Evolutionary conservation across 2,113 vertebrate species (phyloP), one percentile per base, ranked within the genome.

Genomic region (Tauraco erythrolophus): DNA sequence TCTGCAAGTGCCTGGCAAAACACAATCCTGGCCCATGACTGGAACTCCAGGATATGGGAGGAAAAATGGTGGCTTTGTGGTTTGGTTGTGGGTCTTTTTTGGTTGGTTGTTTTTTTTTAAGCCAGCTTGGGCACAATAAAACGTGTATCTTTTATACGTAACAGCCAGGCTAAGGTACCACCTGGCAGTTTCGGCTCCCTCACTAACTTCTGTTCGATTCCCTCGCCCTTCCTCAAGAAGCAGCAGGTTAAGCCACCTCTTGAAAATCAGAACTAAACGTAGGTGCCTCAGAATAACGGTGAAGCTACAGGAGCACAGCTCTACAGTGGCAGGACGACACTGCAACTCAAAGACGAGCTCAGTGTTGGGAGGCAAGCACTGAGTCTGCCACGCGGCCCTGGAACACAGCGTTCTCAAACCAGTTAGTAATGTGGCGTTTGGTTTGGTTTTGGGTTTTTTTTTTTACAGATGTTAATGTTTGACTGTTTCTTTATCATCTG

Each of bases 1-100:
- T 25, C 66, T 54, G 19, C 39, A 33, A 5, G 60, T n/a, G 27
- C 35, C 35, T 39, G 57, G 78, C 28, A 80, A 43, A 80, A 28
- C 45, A 18, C 0, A 1, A 11, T 22, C 54, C 81, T 2, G 2
- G 33, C 10, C n/a, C 17, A 3, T 1, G 27, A 27, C 45, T 27
- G 14, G 27, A 74, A 24, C 5, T 1, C 25, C 18, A 14, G 15
- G 30, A 30, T 46, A 11, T 0, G 4, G 21, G 13, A 1, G 1
- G 5, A 22, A 16, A 12, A 43, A 35, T 46, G 19, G 4, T 19
- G 7, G 19, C 2, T 9, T 45, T 27, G 6, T 45, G 5, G 10
- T 24, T 50, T 41, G 41, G 46, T 46, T 46, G 19, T n/a, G n/a
- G n/a, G n/a, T n/a, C n/a, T n/a, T 46, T 46, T 46, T 46, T 46